Evolutionary conservation across 2,797 vertebrate species (phyloP), one percentile per base, ranked within the genome.

Genomic region (Chaunax sp.): DNA sequence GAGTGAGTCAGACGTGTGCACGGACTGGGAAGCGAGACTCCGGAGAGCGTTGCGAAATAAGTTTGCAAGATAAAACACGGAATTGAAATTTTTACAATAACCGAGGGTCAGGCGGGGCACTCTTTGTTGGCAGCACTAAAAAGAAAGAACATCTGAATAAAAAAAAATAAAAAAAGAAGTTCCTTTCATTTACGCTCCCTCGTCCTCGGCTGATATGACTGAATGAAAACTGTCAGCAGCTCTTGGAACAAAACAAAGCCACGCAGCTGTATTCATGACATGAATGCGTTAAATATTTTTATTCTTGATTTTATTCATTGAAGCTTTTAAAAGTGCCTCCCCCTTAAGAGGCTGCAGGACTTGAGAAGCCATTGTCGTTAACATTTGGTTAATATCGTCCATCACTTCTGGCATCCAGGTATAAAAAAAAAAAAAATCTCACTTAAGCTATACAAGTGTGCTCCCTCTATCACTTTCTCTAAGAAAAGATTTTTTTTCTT

Each of bases 1-100:
- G 55, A 73, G 45, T 84, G 83, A 88, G 78, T 87, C 86, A 90
- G 73, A 83, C 77, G 25, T 68, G 60, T 74, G 65, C 14, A 28
- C 57, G 55, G 58, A 59, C 74, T 64, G 67, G 50, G 78, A 80
- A 71, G 15, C 74, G 74, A 72, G 64, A 72, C 81, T 55, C 69
- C 37, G 64, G 78, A 84, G 80, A 84, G 64, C 14, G 49, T 54
- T 16, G 68, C 0, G 41, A 80, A 85, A 69, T 30, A 60, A 71
- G 65, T 33, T 58, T 6, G 54, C 13, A 7, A 83, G 78, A 90
- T 86, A 83, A 84, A 87, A 79, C 74, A 45, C 47, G 2, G 54
- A 76, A 78, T 82, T 71, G 49, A 79, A 79, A 82, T 84, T 75
- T 53, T 75, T 69, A 77, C 73, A 83, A 86, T 72, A 83, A 80